These are phyloP conservation scores for Carapus acus DNA, from an alignment of 2,797 vertebrate genomes.

Conservation along the genomic window DNA sequence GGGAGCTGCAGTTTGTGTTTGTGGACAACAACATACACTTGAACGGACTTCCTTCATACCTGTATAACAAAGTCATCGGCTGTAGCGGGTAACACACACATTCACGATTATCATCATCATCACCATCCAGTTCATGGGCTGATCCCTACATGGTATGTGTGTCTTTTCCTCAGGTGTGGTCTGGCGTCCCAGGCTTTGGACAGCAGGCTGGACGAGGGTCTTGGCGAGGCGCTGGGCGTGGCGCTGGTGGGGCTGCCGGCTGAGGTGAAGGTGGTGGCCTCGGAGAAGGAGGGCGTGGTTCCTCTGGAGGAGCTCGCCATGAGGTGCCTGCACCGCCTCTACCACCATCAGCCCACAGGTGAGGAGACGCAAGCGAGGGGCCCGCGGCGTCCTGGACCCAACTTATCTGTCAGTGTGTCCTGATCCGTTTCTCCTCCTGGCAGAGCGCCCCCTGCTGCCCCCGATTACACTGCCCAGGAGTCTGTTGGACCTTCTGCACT, in stretches of 20 bases:
- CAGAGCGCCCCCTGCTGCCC: conserved; percentile 79
- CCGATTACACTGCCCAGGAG: conserved; percentile 84
- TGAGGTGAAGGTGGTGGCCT: conserved; percentile 89
- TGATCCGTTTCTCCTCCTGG: no score
- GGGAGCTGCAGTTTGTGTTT: conserved; percentile 92
- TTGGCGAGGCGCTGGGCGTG: conserved; percentile 75
- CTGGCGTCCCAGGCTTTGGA: conserved; percentile 73
- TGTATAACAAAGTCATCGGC: conserved; percentile 97
- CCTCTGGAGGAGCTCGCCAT: conserved; percentile 91
- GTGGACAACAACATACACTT: conserved; percentile 93
- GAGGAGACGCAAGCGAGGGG: neutral
- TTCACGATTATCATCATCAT: no score
- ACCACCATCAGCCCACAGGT: conserved; percentile 74
- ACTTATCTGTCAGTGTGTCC: no score
- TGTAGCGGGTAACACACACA: conserved; percentile 86
- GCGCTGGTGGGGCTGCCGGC: conserved; percentile 81
- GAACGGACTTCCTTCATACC: conserved; percentile 88
- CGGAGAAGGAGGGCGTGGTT: conserved; percentile 77
- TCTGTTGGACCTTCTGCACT: conserved; percentile 84
- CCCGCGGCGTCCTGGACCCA: no score
- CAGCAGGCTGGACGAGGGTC: conserved; percentile 56
- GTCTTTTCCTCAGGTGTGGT: conserved; percentile 77
- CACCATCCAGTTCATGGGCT: no score
- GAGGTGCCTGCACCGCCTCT: conserved; percentile 77
- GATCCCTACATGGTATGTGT: neutral